These are phyloP conservation scores for Syngnathus floridae DNA, from an alignment of 2,113 vertebrate genomes.

Conservation along the genomic window DNA sequence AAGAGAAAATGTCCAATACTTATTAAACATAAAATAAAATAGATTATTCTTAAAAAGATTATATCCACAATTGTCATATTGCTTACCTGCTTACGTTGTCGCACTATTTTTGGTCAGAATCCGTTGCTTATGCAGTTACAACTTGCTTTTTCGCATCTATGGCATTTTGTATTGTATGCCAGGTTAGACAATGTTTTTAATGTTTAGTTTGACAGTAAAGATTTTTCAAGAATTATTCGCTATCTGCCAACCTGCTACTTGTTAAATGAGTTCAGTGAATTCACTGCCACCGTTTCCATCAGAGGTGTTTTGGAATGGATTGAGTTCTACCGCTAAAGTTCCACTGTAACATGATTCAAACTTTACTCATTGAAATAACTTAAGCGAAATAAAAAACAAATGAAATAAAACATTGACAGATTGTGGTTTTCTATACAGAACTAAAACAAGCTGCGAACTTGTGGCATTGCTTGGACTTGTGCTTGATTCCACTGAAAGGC, in stretches of 20 bases:
- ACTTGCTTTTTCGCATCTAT: not conserved
- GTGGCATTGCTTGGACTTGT: slow-evolving; percentile 57
- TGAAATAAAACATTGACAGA: slow-evolving; percentile 41
- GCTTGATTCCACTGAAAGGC: slow-evolving; percentile 63
- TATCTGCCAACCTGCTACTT: not conserved
- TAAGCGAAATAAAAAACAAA: not conserved
- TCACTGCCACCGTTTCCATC: not conserved
- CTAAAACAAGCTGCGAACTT: slow-evolving; percentile 53
- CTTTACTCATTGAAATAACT: slow-evolving; percentile 5
- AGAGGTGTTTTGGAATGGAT: not conserved
- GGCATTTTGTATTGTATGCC: too few relatives aligned
- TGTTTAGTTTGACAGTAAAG: not conserved
- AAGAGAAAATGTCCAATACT: too few relatives aligned
- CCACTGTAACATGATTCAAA: slow-evolving; percentile 9
- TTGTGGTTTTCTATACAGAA: slow-evolving; percentile 48
- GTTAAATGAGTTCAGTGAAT: not conserved
- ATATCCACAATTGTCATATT: not conserved
- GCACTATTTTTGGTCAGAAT: not conserved
- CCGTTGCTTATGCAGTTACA: not conserved
- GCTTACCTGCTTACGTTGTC: not conserved
- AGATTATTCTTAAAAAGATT: not conserved
- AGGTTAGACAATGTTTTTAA: not conserved
- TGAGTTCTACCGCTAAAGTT: not conserved
- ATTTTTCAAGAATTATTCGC: not conserved
- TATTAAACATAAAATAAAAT: too few relatives aligned